Conservation (phyloP, 2,113 vertebrate genomes). For the Rhabdornis inornatus region DNA sequence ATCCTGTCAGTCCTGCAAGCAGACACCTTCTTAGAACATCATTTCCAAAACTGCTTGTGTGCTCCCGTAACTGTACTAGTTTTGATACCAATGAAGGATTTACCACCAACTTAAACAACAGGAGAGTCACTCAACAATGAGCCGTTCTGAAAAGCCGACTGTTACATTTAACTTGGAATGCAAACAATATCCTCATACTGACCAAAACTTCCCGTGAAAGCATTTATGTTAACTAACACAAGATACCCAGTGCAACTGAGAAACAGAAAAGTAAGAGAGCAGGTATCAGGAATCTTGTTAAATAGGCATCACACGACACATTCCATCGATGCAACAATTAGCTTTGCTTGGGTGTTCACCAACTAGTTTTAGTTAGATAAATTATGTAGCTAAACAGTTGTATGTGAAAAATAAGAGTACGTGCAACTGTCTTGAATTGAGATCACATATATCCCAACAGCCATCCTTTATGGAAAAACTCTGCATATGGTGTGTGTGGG, state of each 20-base stretch:
- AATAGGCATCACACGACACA: accelerated
- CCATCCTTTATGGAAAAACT: neutral
- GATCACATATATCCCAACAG: neutral
- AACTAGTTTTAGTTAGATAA: neutral
- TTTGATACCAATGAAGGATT: neutral
- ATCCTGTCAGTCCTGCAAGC: neutral
- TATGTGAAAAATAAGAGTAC: neutral
- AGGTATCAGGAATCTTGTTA: neutral
- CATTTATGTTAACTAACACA: neutral
- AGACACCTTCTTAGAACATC: neutral
- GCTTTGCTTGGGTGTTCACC: neutral
- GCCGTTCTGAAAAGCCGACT: neutral
- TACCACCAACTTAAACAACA: neutral
- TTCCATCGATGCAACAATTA: neutral
- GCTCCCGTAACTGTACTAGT: neutral
- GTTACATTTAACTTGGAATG: neutral
- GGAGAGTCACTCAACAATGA: neutral
- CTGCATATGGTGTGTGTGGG: constrained; percentile 7
- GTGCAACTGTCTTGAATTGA: neutral
- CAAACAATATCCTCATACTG: neutral
- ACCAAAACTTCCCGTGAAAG: neutral
- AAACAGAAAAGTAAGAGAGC: neutral
- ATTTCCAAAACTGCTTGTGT: neutral
- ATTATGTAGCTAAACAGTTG: neutral
- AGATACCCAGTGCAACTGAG: neutral